These are phyloP conservation scores for Muraenolepis orangiensis DNA, from an alignment of 2,797 vertebrate species.

Conservation along the genomic window DNA sequence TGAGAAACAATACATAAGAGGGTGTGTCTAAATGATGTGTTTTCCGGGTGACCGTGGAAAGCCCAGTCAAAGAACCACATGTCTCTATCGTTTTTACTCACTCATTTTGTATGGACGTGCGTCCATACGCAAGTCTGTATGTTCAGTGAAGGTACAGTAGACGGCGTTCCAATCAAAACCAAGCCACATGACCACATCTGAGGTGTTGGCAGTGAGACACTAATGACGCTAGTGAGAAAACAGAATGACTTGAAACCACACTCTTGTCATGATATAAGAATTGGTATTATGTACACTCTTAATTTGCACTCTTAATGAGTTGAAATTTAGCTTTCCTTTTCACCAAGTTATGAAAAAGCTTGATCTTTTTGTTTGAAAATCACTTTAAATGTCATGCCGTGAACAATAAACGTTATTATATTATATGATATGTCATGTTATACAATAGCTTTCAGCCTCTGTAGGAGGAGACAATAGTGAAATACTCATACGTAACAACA, in stretches of 20 bases:
- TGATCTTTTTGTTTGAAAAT: neutral
- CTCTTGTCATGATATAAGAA: neutral
- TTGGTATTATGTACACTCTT: neutral
- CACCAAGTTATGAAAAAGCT: neutral
- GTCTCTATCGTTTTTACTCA: neutral
- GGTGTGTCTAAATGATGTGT: slow-evolving; percentile 2
- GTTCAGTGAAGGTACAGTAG: neutral
- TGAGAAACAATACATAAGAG: neutral
- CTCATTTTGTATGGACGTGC: neutral
- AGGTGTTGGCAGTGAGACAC: neutral
- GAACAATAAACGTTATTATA: neutral
- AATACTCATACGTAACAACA: neutral
- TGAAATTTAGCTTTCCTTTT: neutral
- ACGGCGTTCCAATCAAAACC: neutral
- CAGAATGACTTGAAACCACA: neutral
- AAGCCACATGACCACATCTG: neutral
- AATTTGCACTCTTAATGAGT: too few species aligned
- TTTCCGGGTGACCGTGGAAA: slow-evolving; percentile 8
- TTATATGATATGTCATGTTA: neutral
- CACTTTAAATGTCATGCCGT: neutral
- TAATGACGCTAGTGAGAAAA: neutral
- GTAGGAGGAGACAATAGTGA: neutral
- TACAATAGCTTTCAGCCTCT: neutral
- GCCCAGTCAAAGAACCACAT: slow-evolving; percentile 28
- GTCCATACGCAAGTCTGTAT: neutral